Evolutionary conservation across 2,888 invertebrate genomes (phyloP).

Genomic region (Andrena bicolor): DNA sequence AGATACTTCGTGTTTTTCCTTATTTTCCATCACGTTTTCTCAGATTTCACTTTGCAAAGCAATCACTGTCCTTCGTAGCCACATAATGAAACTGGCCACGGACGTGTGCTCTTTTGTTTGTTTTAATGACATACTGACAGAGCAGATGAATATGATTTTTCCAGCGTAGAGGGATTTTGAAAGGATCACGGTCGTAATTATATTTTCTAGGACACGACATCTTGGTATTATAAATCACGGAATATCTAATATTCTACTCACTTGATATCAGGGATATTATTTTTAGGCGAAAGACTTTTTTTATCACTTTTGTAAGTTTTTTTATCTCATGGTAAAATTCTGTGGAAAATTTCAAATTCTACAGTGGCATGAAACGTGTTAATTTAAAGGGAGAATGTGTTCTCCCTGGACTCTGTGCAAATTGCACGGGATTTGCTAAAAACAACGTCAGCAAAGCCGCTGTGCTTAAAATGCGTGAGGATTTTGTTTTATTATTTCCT

Average conservation of each 20-base stretch:
- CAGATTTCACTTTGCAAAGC: slow-evolving; percentile 4
- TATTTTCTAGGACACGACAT: background rate
- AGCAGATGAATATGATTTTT: background rate
- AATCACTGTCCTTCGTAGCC: slow-evolving; percentile 18
- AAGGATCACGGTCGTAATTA: slow-evolving; percentile 1
- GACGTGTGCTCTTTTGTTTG: slow-evolving; percentile 15
- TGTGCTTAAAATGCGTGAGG: background rate
- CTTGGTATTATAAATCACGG: too few species aligned
- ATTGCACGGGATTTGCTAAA: background rate
- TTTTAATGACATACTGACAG: slow-evolving; percentile 17
- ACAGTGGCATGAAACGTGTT: too few species aligned
- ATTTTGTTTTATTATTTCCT: background rate
- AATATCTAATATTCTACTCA: too few species aligned
- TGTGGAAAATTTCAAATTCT: too few species aligned
- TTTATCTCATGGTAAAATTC: too few species aligned
- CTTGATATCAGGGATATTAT: too few species aligned
- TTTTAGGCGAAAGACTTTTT: too few species aligned
- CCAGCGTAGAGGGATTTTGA: background rate
- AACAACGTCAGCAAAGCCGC: background rate
- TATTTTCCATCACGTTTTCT: background rate
- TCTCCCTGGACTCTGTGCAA: background rate
- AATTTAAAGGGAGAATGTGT: too few species aligned
- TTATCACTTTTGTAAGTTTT: too few species aligned
- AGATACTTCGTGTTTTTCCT: background rate
- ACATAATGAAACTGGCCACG: slow-evolving; percentile 21